phyloP scores from a whole-genome alignment of 2,888 invertebrate species.

The Mycogona germanica region DNA sequence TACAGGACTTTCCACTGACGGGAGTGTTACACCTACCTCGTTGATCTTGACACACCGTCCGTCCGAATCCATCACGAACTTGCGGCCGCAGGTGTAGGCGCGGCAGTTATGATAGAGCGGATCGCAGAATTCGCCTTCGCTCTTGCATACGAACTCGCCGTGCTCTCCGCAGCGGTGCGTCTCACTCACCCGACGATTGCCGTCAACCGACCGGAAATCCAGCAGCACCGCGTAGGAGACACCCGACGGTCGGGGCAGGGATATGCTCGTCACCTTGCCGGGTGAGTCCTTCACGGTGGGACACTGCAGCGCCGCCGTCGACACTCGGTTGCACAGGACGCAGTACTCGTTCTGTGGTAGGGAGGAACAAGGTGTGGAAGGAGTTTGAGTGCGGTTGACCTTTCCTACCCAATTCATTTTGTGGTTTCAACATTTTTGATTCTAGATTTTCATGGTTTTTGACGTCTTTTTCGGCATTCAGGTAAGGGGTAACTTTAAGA shows the following conservation, averaged over 20 bases:
- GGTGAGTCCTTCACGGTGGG: no score
- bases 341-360: slow-evolving; percentile 40
- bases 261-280: no score
- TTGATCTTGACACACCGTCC: slow-evolving; percentile 2
- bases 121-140: slow-evolving; percentile 33
- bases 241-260: background rate
- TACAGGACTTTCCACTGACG: no score
- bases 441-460: no score
- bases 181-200: slow-evolving; percentile 22
- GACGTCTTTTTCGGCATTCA: no score
- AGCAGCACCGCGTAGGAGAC: slow-evolving; percentile 31
- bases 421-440: no score
- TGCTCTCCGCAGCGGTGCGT: slow-evolving; percentile 22
- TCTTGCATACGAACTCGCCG: slow-evolving; percentile 18
- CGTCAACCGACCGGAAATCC: slow-evolving; percentile 30
- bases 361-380: no score
- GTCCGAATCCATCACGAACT: background rate
- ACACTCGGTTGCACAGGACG: slow-evolving; percentile 35
- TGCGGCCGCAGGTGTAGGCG: slow-evolving; percentile 9
- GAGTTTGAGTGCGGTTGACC: no score
- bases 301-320: background rate
- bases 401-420: no score
- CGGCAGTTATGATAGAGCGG: slow-evolving; percentile 38
- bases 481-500: no score
- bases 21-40: no score